Evolutionary conservation across 2,113 vertebrate species (phyloP).

Genomic region (Aplodontia rufa): DNA sequence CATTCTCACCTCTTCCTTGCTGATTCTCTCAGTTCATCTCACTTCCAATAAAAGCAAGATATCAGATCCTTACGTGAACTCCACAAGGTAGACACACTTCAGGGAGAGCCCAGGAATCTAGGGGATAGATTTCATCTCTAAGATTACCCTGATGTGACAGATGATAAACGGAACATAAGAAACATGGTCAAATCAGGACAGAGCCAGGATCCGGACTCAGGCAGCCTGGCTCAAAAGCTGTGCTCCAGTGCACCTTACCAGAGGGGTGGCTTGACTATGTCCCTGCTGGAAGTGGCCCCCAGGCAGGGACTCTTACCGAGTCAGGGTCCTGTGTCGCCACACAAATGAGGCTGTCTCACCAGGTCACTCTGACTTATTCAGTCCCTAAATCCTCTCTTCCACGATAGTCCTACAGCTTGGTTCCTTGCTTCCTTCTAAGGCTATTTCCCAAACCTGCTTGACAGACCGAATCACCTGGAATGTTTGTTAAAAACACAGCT

Average conservation of each 20-base stretch:
- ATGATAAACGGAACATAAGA: neutral
- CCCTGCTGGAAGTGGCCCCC: neutral
- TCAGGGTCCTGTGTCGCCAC: neutral
- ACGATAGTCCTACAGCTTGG: neutral
- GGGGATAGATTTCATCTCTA: too few species aligned
- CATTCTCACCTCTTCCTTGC: neutral
- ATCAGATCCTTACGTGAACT: neutral
- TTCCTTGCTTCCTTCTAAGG: neutral
- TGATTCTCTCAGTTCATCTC: neutral
- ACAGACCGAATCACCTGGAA: constrained; percentile 29
- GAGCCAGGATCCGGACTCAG: neutral
- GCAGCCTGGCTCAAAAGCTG: neutral
- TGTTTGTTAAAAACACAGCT: neutral
- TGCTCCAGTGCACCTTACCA: neutral
- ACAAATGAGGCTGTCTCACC: neutral
- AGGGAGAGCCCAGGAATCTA: too few species aligned
- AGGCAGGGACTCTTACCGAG: neutral
- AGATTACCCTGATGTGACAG: neutral
- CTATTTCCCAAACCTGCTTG: neutral
- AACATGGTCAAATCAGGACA: neutral
- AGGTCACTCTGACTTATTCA: neutral
- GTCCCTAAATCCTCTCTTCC: neutral
- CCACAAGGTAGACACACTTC: neutral
- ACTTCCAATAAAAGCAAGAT: constrained; percentile 6
- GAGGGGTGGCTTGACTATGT: accelerated